Conservation (phyloP, 2,113 vertebrate genomes). For the Trinectes maculatus region DNA sequence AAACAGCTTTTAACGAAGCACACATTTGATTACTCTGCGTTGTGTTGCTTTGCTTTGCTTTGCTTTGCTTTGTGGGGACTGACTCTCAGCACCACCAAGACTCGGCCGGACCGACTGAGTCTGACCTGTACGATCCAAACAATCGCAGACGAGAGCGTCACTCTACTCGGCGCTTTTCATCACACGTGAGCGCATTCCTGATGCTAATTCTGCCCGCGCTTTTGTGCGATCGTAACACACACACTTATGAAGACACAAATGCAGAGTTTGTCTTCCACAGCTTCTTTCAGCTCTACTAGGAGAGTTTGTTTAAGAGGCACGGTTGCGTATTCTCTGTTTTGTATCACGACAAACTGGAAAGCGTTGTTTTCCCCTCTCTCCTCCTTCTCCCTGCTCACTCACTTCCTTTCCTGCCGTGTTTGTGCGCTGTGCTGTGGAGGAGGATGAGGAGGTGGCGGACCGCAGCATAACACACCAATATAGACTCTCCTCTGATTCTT, state of each 20-base stretch:
- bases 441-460: constrained; percentile 46
- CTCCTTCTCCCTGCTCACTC: constrained; percentile 20
- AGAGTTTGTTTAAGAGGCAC: constrained; percentile 52
- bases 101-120: constrained; percentile 20
- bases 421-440: constrained; percentile 44
- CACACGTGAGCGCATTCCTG: constrained; percentile 61
- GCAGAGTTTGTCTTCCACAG: neutral
- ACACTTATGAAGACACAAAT: neutral
- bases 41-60: no score
- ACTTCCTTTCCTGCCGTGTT: constrained; percentile 30
- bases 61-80: constrained; percentile 27
- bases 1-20: constrained; percentile 61
- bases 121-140: constrained; percentile 43
- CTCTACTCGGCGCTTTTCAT: constrained; percentile 53
- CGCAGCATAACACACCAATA: constrained; percentile 10
- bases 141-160: constrained; percentile 12
- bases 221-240: constrained; percentile 27
- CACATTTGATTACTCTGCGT: constrained; percentile 63
- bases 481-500: constrained; percentile 17
- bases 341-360: constrained; percentile 62
- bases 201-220: constrained; percentile 40
- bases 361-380: constrained; percentile 27
- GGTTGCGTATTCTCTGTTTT: constrained; percentile 47
- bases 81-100: constrained; percentile 20
- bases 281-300: constrained; percentile 20